phyloP scores from a whole-genome alignment of 2,797 vertebrate species.

The Paguma larvata region DNA sequence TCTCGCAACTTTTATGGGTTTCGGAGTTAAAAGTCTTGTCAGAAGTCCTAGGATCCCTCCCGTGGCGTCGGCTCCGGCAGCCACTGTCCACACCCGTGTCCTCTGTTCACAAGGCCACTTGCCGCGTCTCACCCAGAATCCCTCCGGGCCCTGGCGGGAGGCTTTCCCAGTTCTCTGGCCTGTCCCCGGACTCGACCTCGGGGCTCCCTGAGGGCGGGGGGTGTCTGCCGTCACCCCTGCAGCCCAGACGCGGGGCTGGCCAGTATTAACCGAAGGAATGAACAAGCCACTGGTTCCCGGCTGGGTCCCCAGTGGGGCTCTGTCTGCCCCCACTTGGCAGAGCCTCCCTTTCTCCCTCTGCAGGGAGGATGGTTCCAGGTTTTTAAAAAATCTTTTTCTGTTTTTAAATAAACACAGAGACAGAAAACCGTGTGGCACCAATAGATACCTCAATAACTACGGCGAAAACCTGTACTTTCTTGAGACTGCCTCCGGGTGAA shows the following conservation, averaged over 20 bases:
- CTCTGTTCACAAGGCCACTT: neutral
- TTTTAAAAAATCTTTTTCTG: neutral
- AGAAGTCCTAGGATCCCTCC: neutral
- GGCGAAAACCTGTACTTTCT: neutral
- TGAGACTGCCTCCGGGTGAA: neutral
- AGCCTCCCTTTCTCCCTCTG: neutral
- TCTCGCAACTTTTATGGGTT: neutral
- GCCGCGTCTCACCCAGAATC: neutral
- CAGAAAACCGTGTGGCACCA: neutral
- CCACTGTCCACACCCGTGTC: neutral
- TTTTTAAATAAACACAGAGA: neutral
- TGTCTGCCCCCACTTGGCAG: too few species aligned
- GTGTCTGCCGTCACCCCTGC: accelerated
- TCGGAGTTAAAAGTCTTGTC: neutral
- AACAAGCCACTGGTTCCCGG: neutral
- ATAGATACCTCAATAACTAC: neutral
- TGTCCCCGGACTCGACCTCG: neutral
- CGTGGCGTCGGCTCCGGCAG: too few species aligned
- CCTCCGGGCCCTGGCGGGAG: neutral
- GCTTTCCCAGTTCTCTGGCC: neutral
- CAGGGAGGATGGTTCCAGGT: neutral
- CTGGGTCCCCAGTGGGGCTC: neutral
- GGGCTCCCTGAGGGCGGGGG: neutral
- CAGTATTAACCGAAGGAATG: neutral
- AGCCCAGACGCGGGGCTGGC: neutral